Conservation (phyloP, 2,888 invertebrate species). For the Rhaphigaster nebulosa region DNA sequence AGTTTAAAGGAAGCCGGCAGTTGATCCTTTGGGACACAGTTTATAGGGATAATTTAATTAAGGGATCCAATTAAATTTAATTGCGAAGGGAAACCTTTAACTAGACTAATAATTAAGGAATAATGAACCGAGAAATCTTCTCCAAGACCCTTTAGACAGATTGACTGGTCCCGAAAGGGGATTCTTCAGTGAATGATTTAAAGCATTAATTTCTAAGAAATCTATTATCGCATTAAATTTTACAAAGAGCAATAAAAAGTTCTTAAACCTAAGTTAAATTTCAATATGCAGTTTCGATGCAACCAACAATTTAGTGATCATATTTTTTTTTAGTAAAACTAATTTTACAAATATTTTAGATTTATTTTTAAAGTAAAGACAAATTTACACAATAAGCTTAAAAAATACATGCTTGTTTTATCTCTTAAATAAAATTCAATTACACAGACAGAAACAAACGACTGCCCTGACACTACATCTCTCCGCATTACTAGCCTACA, state of each 20-base stretch:
- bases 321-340: no score
- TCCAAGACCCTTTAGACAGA: neutral
- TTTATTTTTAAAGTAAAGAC: no score
- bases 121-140: slow-evolving; percentile 41
- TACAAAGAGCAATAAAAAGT: neutral
- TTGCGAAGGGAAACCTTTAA: slow-evolving; percentile 39
- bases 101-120: slow-evolving; percentile 29
- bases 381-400: no score
- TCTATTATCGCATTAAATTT: neutral
- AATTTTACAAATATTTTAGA: no score
- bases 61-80: slow-evolving; percentile 37
- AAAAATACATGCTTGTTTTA: no score
- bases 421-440: no score
- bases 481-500: no score
- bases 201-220: neutral
- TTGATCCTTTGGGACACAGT: neutral
- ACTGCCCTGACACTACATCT: no score
- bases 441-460: no score
- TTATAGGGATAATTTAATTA: slow-evolving; percentile 30
- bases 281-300: no score
- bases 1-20: neutral
- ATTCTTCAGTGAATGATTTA: neutral
- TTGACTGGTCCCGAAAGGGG: neutral
- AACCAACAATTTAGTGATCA: no score
- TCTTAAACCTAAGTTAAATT: no score